Conservation (phyloP, 2,797 vertebrate genomes). For the Helicolenus hilgendorfi region DNA sequence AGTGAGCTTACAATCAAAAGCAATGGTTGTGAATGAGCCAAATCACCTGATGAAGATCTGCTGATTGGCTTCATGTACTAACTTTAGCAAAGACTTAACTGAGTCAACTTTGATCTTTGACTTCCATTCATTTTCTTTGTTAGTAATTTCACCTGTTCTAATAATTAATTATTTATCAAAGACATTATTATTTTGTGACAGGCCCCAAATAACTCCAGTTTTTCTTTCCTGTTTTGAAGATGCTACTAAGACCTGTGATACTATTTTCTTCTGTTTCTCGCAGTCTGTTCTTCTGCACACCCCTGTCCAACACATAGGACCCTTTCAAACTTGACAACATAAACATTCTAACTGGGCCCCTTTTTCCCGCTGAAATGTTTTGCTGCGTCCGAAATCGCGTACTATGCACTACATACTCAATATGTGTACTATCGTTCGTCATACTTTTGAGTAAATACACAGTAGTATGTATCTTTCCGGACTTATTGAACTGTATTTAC, state of each 20-base stretch:
- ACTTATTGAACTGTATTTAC: background rate
- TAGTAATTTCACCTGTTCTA: background rate
- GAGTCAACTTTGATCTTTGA: background rate
- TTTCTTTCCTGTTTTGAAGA: background rate
- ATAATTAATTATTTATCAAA: background rate
- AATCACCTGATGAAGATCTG: constrained; percentile 2
- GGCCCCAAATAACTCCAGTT: background rate
- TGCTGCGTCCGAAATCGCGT: background rate
- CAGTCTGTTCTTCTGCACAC: background rate
- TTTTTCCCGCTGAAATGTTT: background rate
- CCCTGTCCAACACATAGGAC: background rate
- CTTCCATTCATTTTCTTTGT: background rate
- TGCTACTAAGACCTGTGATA: background rate
- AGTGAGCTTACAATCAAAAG: background rate
- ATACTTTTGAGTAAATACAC: background rate
- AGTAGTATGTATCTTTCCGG: background rate
- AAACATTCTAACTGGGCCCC: background rate
- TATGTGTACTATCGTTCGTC: background rate
- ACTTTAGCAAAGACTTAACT: background rate
- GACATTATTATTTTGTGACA: background rate
- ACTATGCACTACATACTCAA: background rate
- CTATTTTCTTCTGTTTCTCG: background rate
- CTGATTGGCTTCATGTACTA: background rate
- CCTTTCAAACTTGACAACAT: background rate
- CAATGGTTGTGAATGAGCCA: background rate